Base-by-base conservation (phyloP, 2,888 invertebrate species). In the Norana najaformis region DNA sequence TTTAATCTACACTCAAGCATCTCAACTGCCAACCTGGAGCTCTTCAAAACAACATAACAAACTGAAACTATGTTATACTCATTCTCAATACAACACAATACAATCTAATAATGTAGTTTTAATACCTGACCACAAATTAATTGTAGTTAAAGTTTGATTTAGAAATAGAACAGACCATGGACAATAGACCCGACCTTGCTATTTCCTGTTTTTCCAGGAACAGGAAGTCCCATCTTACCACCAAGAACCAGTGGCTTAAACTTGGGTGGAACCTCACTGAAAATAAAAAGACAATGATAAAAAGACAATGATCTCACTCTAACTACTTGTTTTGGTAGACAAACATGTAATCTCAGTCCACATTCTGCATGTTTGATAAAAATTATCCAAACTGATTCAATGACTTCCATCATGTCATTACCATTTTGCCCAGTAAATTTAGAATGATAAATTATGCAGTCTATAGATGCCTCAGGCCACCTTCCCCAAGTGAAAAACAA, bases 191-290 rank as follows among this genome's bases (percentile, higher is more conserved):
- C n/a, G 30, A 69, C 69, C 69, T 8, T 69, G 69, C 53, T 30
- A 53, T 53, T 53, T 53, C 4, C 53, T 3, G 53, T 23, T 53
- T 53, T 53, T 16, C 69, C 69, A 69, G 69, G 69, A 69, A 69
- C 69, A 69, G 69, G 69, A 69, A 69, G n/a, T 69, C 69, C 69
- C 30, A n/a, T 69, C 69, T 69, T 69, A n/a, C 69, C n/a, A 69
- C 69, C 69, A 69, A n/a, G n/a, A n/a, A 69, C 69, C 69, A 69
- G 30, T n/a, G 69, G 69, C n/a, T n/a, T 69, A 69, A 69, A 69
- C n/a, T 69, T 69, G 69, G n/a, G n/a, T 69, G 69, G 69, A 69
- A n/a, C 69, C 69, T 30, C 30, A 6, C 69, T 69, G 13, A 69
- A 69, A n/a, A n/a, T n/a, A n/a, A 69, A 69, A 69, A 69, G 6